Evolutionary conservation across 92 coral and sea anemone genomes (phyloP), one percentile per base, ranked within the genome.

Genomic region (Zoanthus sociatus): DNA sequence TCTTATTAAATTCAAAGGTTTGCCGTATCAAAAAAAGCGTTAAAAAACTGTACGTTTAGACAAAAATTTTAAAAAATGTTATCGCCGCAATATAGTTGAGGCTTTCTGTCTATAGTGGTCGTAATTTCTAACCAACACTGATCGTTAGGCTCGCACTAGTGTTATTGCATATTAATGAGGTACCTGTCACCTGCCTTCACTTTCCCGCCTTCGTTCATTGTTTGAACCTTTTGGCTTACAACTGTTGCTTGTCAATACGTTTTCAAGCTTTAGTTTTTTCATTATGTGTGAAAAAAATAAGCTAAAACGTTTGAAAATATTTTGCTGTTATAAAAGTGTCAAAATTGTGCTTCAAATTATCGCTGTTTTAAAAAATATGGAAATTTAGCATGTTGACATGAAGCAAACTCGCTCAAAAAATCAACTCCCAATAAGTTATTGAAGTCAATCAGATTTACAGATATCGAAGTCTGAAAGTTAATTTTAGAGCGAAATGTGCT

Each of bases 161-260:
- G 50, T 21, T 56, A 64, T 21, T 81, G 85, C 63, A 81, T 81
- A 81, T 47, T 81, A 66, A 66, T 64, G 18, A 66, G 18, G 9
- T 0, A 12, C 8, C 13, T 33, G 21, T 55, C 85, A 81, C 85
- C 85, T 81, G 85, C 60, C 84, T 51, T 21, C 45, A 26, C 7
- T 55, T 60, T 64, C 85, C 85, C 85, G 76, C 85, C 73, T 67
- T 45, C 60, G n/a, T 21, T 50, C 45, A 44, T 81, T 81, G 85
- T 81, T 14, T 70, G 70, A 20, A 64, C 48, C 13, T 81, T 81
- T 66, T 75, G 11, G 56, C 58, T 73, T 53, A 81, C 85, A 81
- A 46, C 47, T 64, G 66, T 81, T 64, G 84, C 76, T 31, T 63
- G 10, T 63, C 30, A 63, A 70, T 44, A 14, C 85, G 67, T 64